phyloP scores from a whole-genome alignment of 2,113 vertebrate species.

The Trochalopteron elliotii region DNA sequence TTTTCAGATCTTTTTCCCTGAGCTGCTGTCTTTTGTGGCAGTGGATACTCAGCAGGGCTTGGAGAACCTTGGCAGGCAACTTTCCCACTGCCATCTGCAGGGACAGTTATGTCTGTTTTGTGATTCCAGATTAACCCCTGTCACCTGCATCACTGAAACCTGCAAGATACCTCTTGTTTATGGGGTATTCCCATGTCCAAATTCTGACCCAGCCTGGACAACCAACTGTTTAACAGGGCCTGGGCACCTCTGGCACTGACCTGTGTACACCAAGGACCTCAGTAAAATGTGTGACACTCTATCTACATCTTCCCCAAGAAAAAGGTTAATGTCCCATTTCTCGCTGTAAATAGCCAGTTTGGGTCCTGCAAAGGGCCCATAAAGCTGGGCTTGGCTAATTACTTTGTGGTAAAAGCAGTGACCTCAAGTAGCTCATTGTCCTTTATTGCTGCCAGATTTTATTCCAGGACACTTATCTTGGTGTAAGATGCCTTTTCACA shows the following conservation, averaged over 20 bases:
- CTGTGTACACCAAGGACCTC: background rate
- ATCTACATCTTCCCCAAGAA: background rate
- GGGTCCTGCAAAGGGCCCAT: background rate
- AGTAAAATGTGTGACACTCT: background rate
- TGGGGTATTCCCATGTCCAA: background rate
- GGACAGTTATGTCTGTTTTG: accelerated
- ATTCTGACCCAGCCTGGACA: background rate
- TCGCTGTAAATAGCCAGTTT: background rate
- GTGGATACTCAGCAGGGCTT: background rate
- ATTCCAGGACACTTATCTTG: background rate
- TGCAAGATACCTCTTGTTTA: background rate
- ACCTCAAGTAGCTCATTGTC: background rate
- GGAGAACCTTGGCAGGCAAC: background rate
- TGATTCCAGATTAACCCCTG: background rate
- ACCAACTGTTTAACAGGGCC: background rate
- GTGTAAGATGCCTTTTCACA: background rate
- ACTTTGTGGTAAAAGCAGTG: background rate
- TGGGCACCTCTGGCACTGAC: background rate
- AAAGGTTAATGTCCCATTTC: background rate
- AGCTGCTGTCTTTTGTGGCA: background rate
- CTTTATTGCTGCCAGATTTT: slow-evolving; percentile 22
- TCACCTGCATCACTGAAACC: background rate
- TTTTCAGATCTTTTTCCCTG: background rate
- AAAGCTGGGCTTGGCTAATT: slow-evolving; percentile 27
- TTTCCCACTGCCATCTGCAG: background rate